Base-by-base conservation (phyloP, 2,888 invertebrate species). In the Autographa gamma region DNA sequence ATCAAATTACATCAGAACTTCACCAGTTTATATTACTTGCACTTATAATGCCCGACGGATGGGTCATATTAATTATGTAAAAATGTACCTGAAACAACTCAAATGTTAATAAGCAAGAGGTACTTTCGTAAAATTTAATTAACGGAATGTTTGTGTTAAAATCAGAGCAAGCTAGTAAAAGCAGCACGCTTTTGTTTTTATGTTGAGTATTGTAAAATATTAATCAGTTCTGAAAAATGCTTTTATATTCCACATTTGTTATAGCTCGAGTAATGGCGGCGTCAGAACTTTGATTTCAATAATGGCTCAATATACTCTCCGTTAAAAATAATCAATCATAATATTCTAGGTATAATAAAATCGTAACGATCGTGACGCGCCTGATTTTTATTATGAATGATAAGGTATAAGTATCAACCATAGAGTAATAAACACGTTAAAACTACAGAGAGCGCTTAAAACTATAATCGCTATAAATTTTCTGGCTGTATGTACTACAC, bases 291-390 rank as follows among this genome's bases (percentile, higher is more conserved):
- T 54, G 13, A 52, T 63, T 63, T 13, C 11, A 64, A 64, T 66
- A 61, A 66, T 54, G 19, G 32, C 34, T 43, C 60, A 61, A 64
- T 77, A 54, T 63, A 63, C 60, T 73, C 54, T 73, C 38, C 31
- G 32, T 63, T 58, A 56, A 56, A 56, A 56, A 25, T 56, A 56
- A 56, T 56, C 25, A 56, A 56, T 56, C 54, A 19, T 56, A 56
- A 56, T 56, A 25, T 56, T 25, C 25, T 56, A 25, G 54, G 13
- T 19, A 56, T 56, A 19, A 56, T 56, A 56, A 63, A 54, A 61
- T 61, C 34, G 62, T n/a, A 56, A 11, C 4, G 32, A 62, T 56
- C 18, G 56, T 56, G 34, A 64, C 54, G 63, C 48, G 56, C 60
- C 60, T 63, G 58, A 62, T 62, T 69, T 56, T 56, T 43, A 64